These are phyloP conservation scores for Hirundichthys speculiger DNA, from an alignment of 2,113 vertebrate species.

Conservation along the genomic window DNA sequence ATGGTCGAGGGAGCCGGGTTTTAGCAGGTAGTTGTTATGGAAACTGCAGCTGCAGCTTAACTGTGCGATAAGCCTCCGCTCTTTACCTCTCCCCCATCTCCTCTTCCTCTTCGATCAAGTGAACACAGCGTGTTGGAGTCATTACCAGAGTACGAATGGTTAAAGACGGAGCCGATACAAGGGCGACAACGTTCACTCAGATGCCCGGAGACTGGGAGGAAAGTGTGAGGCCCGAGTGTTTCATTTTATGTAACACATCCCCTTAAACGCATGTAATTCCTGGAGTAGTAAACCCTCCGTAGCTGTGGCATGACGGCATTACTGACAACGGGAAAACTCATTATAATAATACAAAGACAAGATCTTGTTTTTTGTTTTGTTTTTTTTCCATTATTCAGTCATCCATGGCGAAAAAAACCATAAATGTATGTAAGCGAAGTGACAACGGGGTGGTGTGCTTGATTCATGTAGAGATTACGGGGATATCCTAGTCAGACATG, in stretches of 20 bases:
- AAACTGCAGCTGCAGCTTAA: slow-evolving; percentile 78
- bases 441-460: not conserved
- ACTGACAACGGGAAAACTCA: not conserved
- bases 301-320: not conserved
- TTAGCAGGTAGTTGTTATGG: slow-evolving; percentile 82
- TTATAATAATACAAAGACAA: not conserved
- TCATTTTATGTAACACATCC: slow-evolving; percentile 17
- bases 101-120: slow-evolving; percentile 60
- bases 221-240: not conserved
- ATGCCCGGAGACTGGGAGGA: slow-evolving; percentile 27
- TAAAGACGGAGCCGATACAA: slow-evolving; percentile 59
- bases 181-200: slow-evolving; percentile 42
- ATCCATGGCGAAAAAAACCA: not conserved
- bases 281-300: not conserved
- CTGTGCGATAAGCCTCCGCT: slow-evolving; percentile 60
- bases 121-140: slow-evolving; percentile 67
- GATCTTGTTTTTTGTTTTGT: not conserved
- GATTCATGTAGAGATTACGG: not conserved
- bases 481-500: not conserved
- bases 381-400: too few species aligned
- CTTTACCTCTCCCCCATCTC: slow-evolving; percentile 31
- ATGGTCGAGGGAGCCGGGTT: slow-evolving; percentile 68
- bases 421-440: not conserved
- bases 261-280: not conserved
- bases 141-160: slow-evolving; percentile 67